These are phyloP conservation scores for Cosmorhoe ocellata DNA, from an alignment of 2,888 invertebrate species.

Conservation along the genomic window DNA sequence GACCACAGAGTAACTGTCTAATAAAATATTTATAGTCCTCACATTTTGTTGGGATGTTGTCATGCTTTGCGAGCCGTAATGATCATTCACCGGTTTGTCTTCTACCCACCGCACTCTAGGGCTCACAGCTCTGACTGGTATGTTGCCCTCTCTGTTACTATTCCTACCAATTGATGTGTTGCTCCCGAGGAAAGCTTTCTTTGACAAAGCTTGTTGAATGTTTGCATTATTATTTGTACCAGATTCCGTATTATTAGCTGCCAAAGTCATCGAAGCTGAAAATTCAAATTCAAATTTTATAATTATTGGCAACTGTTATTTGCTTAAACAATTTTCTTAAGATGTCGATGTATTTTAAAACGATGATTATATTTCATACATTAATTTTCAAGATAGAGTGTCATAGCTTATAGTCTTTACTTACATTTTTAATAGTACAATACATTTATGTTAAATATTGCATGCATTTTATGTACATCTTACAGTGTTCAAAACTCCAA, in stretches of 20 bases:
- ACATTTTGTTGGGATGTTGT: conserved; percentile 76
- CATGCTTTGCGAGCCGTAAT: conserved; percentile 68
- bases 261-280: conserved; percentile 88
- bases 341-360: no score
- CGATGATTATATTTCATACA: no score
- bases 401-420: not conserved
- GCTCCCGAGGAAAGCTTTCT: conserved; percentile 79
- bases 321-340: no score
- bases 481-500: conserved; percentile 56
- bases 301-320: not conserved
- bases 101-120: conserved; percentile 78
- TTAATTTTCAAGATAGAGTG: not conserved
- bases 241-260: conserved; percentile 83
- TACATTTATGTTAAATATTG: conserved; percentile 44
- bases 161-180: conserved; percentile 75
- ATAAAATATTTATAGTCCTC: no score
- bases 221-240: conserved; percentile 69
- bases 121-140: conserved; percentile 78
- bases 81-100: conserved; percentile 67
- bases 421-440: conserved; percentile 1
- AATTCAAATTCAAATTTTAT: conserved; percentile 34
- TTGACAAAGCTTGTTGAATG: conserved; percentile 72
- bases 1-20: no score
- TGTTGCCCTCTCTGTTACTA: conserved; percentile 68
- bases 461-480: conserved; percentile 69